Conservation (phyloP, 2,797 vertebrate species). For the Parotocinclus haroldoi region DNA sequence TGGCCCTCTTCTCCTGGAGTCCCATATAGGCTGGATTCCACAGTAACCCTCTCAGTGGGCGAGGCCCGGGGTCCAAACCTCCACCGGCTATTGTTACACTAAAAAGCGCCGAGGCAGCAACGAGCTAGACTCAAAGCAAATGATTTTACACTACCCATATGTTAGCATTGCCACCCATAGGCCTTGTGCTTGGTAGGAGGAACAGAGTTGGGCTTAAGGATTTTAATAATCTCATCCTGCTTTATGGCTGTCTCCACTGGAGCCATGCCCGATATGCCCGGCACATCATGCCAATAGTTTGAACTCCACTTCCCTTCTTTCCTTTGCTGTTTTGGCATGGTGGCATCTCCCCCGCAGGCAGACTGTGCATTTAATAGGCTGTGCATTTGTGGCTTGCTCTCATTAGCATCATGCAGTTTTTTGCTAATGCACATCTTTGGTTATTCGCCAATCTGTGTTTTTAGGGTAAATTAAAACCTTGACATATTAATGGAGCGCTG, state of each 20-base stretch:
- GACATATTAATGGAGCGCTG: slow-evolving; percentile 53
- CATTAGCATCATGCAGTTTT: slow-evolving; percentile 57
- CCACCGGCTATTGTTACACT: too few relatives aligned
- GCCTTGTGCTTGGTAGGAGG: slow-evolving; percentile 39
- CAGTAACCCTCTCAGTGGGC: too few relatives aligned
- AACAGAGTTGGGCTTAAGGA: slow-evolving; percentile 9
- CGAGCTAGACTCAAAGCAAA: slow-evolving; percentile 47
- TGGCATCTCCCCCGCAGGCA: slow-evolving; percentile 16
- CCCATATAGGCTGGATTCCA: too few relatives aligned
- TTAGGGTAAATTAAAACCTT: slow-evolving; percentile 68
- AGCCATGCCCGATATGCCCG: slow-evolving; percentile 45
- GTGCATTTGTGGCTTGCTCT: slow-evolving; percentile 57
- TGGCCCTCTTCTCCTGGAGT: too few relatives aligned
- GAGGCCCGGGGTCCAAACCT: too few relatives aligned
- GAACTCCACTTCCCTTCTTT: slow-evolving; percentile 43
- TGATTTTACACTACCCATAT: slow-evolving; percentile 49
- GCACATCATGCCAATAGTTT: slow-evolving; percentile 49
- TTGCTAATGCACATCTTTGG: slow-evolving; percentile 55
- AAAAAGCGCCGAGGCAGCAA: too few relatives aligned
- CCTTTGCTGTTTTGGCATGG: slow-evolving; percentile 3
- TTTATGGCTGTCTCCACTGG: slow-evolving; percentile 39
- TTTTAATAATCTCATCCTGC: slow-evolving; percentile 34
- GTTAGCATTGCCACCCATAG: slow-evolving; percentile 36
- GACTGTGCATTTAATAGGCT: slow-evolving; percentile 60
- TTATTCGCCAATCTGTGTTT: slow-evolving; percentile 63